Conservation (phyloP, 1,140 invertebrate genomes). For the Cyphomyrmex costatus region DNA sequence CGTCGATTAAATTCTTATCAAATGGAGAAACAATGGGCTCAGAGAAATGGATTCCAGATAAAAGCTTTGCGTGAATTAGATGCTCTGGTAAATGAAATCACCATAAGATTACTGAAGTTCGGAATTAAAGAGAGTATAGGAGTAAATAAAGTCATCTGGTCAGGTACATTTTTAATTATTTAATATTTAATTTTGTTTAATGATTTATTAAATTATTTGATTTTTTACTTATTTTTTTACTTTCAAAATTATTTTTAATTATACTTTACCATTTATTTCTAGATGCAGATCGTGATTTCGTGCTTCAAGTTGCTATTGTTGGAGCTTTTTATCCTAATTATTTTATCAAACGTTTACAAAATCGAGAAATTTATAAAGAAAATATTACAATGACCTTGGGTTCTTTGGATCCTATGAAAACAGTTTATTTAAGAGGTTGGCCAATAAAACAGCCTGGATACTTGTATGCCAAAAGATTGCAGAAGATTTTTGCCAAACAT, state of each 20-base stretch:
- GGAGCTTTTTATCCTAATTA: slow-evolving; percentile 96
- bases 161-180: slow-evolving; percentile 69
- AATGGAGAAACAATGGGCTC: slow-evolving; percentile 91
- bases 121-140: slow-evolving; percentile 86
- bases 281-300: slow-evolving; percentile 86
- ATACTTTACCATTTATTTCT: background rate
- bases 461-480: slow-evolving; percentile 90
- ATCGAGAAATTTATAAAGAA: slow-evolving; percentile 87
- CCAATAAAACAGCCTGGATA: slow-evolving; percentile 90
- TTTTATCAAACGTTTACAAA: slow-evolving; percentile 88
- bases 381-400: slow-evolving; percentile 89
- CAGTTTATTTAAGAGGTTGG: slow-evolving; percentile 92
- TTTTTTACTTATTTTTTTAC: background rate
- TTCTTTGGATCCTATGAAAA: slow-evolving; percentile 92
- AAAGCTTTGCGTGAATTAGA: slow-evolving; percentile 91
- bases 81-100: slow-evolving; percentile 91
- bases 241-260: background rate
- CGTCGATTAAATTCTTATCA: slow-evolving; percentile 76
- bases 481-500: slow-evolving; percentile 86
- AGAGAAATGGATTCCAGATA: slow-evolving; percentile 91
- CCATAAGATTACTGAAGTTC: slow-evolving; percentile 87
- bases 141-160: slow-evolving; percentile 83
- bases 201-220: background rate
- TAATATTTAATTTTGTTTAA: background rate
- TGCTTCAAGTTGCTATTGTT: slow-evolving; percentile 89